Conservation (phyloP, 2,888 invertebrate genomes). For the Bugula neritina region DNA sequence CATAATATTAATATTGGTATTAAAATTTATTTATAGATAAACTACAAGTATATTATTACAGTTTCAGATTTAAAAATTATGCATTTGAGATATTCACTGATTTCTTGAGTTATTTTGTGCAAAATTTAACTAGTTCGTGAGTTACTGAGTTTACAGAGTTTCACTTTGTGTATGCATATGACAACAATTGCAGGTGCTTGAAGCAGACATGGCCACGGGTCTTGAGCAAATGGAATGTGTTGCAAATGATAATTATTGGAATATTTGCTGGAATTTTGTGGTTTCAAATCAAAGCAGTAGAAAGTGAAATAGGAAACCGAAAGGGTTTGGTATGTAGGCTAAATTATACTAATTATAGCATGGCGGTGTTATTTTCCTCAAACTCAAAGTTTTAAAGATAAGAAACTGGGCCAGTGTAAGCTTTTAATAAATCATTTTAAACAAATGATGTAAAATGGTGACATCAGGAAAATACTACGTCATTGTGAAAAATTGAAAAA, state of each 20-base stretch:
- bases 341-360: too few species aligned
- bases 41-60: background rate
- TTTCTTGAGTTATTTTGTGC: background rate
- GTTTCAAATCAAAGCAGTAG: background rate
- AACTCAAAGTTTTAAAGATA: too few species aligned
- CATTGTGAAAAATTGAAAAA: too few species aligned
- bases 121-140: too few species aligned
- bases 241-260: background rate
- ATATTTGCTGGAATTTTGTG: background rate
- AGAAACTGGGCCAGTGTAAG: too few species aligned
- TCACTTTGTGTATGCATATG: too few species aligned
- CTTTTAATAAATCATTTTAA: too few species aligned
- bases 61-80: background rate
- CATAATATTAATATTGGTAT: background rate
- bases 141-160: too few species aligned
- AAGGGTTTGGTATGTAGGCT: background rate
- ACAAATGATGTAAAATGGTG: too few species aligned
- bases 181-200: background rate
- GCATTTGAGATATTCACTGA: background rate
- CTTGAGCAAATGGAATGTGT: background rate
- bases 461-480: too few species aligned
- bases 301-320: background rate
- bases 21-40: background rate
- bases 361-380: too few species aligned
- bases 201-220: background rate